These are phyloP conservation scores for Caenorhabditis wallacei DNA, from an alignment of 2,888 invertebrate species.

Conservation along the genomic window DNA sequence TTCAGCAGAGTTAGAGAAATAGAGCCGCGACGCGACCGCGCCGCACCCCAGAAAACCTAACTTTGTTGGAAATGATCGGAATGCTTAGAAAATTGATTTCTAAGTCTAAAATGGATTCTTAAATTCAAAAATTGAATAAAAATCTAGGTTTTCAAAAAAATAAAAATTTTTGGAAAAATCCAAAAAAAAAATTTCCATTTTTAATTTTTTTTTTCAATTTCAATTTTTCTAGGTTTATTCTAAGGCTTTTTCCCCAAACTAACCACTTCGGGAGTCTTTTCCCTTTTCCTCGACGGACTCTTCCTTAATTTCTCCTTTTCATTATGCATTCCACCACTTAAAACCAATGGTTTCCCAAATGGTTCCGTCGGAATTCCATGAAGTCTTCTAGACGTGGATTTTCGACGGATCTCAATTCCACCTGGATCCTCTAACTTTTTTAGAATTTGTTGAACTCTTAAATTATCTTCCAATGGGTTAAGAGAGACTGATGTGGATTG, in stretches of 20 bases:
- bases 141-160: too few species aligned
- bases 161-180: too few species aligned
- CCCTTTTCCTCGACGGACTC: constrained; percentile 1
- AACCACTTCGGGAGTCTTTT: constrained; percentile 20
- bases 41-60: too few species aligned
- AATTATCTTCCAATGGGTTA: constrained; percentile 39
- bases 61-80: too few species aligned
- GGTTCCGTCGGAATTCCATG: constrained; percentile 49
- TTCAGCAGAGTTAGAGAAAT: neutral
- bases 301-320: neutral
- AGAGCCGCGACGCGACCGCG: neutral
- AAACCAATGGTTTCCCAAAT: constrained; percentile 23
- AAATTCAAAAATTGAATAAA: too few species aligned
- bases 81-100: too few species aligned
- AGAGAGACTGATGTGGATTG: constrained; percentile 40
- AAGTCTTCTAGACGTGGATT: constrained; percentile 14
- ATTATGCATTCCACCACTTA: constrained; percentile 28
- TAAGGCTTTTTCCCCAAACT: neutral
- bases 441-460: constrained; percentile 43
- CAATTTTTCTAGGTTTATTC: too few species aligned
- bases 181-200: too few species aligned
- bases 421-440: constrained; percentile 50
- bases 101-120: too few species aligned
- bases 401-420: constrained; percentile 26
- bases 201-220: neutral